Percentiles rank a stretch among this genome's conserved stretches.
Conservation (phyloP, 2,113 vertebrate species). For the Neogale vison region DNA sequence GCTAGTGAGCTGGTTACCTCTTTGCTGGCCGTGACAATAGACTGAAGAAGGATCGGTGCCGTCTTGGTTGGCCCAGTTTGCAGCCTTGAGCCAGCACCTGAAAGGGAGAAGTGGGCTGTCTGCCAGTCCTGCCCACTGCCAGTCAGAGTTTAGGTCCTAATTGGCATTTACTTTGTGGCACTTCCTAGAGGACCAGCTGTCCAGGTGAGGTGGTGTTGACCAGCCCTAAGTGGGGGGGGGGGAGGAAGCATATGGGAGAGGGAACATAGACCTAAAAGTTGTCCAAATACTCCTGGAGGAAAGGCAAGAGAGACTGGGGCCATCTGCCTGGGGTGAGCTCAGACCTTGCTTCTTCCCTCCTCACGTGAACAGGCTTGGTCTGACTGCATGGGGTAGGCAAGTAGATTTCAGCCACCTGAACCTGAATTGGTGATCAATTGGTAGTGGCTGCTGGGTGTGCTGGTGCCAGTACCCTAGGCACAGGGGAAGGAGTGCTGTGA, state of each 20-base stretch:
- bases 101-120: constrained; percentile 27
- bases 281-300: background rate
- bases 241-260: background rate
- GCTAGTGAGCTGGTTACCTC: constrained; percentile 74
- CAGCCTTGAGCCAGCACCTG: background rate
- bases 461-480: background rate
- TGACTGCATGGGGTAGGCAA: background rate
- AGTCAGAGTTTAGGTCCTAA: constrained; percentile 49
- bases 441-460: background rate
- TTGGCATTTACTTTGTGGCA: constrained; percentile 28
- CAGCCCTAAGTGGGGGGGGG: background rate
- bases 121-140: constrained; percentile 10
- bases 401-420: background rate
- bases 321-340: background rate
- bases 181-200: background rate
- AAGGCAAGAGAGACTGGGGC: background rate
- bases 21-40: constrained; percentile 73
- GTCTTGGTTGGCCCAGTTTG: constrained; percentile 50
- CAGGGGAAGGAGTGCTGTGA: background rate
- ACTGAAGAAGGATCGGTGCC: constrained; percentile 49
- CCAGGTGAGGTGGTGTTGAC: background rate
- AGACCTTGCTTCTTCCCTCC: background rate
- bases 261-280: background rate
- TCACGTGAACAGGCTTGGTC: background rate
- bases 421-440: background rate